Percentiles rank a stretch among this genome's conserved stretches.
phyloP scores from a whole-genome alignment of 2,888 invertebrate species.

The Sturmia bella region DNA sequence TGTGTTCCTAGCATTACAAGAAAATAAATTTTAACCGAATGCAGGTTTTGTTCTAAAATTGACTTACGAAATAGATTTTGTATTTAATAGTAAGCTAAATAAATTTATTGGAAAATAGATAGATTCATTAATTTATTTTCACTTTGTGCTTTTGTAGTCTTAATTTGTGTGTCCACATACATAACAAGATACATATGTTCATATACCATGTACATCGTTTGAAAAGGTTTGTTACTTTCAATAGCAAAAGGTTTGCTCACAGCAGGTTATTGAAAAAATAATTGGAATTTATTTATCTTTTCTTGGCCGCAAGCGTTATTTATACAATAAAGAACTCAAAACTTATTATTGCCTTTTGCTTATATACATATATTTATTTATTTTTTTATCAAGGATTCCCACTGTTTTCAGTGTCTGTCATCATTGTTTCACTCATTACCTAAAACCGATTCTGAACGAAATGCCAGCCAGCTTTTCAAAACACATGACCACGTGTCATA shows the following conservation, averaged over 20 bases:
- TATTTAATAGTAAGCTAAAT: no score
- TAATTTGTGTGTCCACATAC: background rate
- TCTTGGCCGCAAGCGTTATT: conserved; percentile 60
- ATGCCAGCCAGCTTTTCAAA: conserved; percentile 9
- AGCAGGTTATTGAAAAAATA: conserved; percentile 31
- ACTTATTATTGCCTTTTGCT: conserved; percentile 32
- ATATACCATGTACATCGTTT: background rate
- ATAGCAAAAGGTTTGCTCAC: conserved; percentile 42
- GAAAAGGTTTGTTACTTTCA: conserved; percentile 5
- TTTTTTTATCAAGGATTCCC: conserved; percentile 36
- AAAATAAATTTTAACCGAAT: no score
- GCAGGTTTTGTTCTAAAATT: no score
- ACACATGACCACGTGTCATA: conserved; percentile 50
- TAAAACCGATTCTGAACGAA: conserved; percentile 39
- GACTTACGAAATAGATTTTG: no score
- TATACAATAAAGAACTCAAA: conserved; percentile 47
- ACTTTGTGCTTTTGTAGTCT: no score
- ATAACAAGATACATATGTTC: background rate
- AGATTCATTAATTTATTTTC: no score
- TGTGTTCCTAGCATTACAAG: no score
- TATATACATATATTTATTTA: background rate
- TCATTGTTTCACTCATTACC: conserved; percentile 42
- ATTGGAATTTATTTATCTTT: conserved; percentile 31
- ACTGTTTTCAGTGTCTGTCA: conserved; percentile 44
- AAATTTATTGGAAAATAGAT: no score